These are phyloP conservation scores for Pelochelys cantorii DNA, from an alignment of 2,797 vertebrate genomes.

Conservation along the genomic window DNA sequence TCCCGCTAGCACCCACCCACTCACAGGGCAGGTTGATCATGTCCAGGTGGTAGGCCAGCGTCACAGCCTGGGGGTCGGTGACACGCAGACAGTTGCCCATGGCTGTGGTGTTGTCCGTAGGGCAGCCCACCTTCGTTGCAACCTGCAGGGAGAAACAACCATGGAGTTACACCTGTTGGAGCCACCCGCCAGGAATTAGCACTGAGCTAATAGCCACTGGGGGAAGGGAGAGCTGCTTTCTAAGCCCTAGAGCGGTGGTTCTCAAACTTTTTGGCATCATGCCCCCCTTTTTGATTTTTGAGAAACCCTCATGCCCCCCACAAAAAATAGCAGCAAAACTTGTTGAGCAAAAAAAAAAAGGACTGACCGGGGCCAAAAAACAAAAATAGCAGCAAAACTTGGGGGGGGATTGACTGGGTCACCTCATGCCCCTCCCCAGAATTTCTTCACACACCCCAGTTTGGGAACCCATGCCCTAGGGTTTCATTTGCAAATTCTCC, in stretches of 20 bases:
- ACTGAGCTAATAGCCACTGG: accelerated
- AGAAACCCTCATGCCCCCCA: too few species aligned
- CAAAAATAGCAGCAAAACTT: too few species aligned
- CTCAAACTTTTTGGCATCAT: too few species aligned
- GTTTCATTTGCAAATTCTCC: accelerated
- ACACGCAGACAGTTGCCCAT: conserved; percentile 88
- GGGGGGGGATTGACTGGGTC: too few species aligned
- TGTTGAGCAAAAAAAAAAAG: too few species aligned
- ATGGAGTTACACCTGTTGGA: accelerated
- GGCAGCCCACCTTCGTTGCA: conserved; percentile 86
- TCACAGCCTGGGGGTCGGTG: conserved; percentile 83
- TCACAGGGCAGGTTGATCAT: conserved; percentile 74
- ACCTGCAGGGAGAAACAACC: conserved; percentile 72
- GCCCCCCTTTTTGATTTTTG: too few species aligned
- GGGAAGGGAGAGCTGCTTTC: neutral
- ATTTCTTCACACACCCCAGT: too few species aligned
- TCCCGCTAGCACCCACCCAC: neutral
- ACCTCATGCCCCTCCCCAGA: too few species aligned
- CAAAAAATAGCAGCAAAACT: too few species aligned
- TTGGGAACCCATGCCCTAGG: neutral
- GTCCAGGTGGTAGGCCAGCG: conserved; percentile 81
- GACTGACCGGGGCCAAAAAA: too few species aligned
- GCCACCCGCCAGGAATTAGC: neutral
- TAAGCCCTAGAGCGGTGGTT: neutral
- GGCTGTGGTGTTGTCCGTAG: conserved; percentile 60